Percentiles rank a stretch among this genome's conserved stretches.
These are phyloP conservation scores for Poecile atricapillus DNA, from an alignment of 2,113 vertebrate species.

Conservation along the genomic window DNA sequence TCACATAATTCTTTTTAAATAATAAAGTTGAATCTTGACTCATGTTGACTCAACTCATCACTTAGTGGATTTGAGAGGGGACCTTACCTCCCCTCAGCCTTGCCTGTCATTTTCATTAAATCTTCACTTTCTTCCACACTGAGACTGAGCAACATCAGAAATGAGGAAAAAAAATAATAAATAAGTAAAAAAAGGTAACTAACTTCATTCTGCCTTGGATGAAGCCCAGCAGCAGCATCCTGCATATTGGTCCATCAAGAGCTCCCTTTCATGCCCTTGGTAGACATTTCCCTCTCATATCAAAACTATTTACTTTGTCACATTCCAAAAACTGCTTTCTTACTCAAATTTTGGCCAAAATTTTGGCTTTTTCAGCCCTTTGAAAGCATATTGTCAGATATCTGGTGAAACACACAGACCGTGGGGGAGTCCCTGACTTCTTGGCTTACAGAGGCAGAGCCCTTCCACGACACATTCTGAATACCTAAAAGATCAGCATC, in stretches of 20 bases:
- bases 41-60: background rate
- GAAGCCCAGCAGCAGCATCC: background rate
- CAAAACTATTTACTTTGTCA: background rate
- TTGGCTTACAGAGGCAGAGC: background rate
- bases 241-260: background rate
- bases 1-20: background rate
- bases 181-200: too few species aligned
- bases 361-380: background rate
- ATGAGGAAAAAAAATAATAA: accelerated
- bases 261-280: background rate
- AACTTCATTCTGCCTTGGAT: background rate
- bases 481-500: background rate
- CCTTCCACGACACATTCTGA: background rate
- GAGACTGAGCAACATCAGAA: background rate
- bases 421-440: background rate
- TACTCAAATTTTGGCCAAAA: background rate
- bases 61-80: background rate
- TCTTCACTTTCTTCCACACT: background rate
- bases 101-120: background rate
- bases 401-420: accelerated
- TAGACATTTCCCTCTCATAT: background rate
- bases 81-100: background rate
- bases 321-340: background rate
- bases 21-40: background rate
- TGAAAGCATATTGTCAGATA: background rate